Evolutionary conservation across 2,888 invertebrate genomes (phyloP).

Genomic region (Andrena praecox): DNA sequence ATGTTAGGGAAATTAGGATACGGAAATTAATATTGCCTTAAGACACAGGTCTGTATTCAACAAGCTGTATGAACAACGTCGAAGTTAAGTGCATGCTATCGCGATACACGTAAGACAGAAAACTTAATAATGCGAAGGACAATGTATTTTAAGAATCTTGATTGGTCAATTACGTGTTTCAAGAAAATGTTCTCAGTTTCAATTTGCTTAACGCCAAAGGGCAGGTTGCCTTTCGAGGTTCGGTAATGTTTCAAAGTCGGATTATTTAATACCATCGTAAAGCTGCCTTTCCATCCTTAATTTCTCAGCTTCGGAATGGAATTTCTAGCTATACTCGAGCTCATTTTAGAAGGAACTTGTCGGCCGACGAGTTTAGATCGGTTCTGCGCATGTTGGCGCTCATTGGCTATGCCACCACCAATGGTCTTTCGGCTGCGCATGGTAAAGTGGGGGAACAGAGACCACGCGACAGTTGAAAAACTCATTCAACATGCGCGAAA

Average conservation of each 20-base stretch:
- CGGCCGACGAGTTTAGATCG: no score
- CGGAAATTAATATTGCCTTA: slow-evolving; percentile 74
- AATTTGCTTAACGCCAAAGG: background rate
- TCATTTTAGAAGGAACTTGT: no score
- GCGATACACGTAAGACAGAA: slow-evolving; percentile 35
- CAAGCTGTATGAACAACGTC: slow-evolving; percentile 51
- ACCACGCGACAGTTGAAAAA: no score
- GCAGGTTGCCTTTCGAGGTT: background rate
- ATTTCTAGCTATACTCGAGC: background rate
- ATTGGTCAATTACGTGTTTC: slow-evolving; percentile 43
- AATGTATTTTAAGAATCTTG: slow-evolving; percentile 16
- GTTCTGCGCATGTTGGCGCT: no score
- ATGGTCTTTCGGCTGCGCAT: no score
- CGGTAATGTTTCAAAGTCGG: no score
- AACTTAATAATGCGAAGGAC: slow-evolving; percentile 13
- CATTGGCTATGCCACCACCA: no score
- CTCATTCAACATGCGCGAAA: no score
- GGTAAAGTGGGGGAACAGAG: no score
- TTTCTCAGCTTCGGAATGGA: background rate
- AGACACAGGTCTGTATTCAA: slow-evolving; percentile 71
- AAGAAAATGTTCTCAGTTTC: slow-evolving; percentile 37
- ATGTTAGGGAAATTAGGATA: slow-evolving; percentile 58
- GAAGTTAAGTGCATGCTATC: slow-evolving; percentile 38
- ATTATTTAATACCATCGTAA: background rate
- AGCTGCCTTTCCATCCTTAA: background rate